Percentiles rank a stretch among this genome's conserved stretches.
These are phyloP conservation scores for Lepidurus apus DNA, from an alignment of 1,140 invertebrate genomes.

Conservation along the genomic window DNA sequence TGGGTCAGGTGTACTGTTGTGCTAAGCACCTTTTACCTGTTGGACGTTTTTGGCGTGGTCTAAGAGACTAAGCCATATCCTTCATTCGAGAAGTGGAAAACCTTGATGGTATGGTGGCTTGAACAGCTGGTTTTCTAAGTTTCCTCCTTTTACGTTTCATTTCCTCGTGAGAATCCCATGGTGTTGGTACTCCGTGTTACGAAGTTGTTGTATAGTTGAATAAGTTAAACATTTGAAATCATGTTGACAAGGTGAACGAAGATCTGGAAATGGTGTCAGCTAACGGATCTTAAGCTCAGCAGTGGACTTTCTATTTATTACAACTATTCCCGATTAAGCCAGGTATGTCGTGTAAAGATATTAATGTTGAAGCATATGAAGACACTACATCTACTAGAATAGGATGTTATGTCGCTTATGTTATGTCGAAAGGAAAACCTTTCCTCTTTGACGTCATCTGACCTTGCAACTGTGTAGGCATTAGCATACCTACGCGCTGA, in stretches of 20 bases:
- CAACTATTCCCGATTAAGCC: not conserved
- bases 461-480: not conserved
- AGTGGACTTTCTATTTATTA: not conserved
- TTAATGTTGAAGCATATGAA: no score
- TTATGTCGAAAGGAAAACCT: not conserved
- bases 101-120: not conserved
- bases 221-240: not conserved
- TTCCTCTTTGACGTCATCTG: not conserved
- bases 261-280: not conserved
- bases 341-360: not conserved
- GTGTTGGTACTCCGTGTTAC: not conserved
- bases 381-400: no score
- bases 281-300: not conserved
- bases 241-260: not conserved
- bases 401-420: no score
- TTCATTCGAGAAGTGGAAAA: slow-evolving; percentile 2
- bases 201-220: not conserved
- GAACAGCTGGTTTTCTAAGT: not conserved
- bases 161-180: not conserved
- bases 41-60: not conserved
- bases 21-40: slow-evolving; percentile 2
- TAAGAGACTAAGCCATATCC: not conserved
- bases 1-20: slow-evolving; percentile 13
- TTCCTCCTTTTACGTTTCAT: not conserved
- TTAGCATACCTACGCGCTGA: not conserved